Evolutionary conservation across 2,113 vertebrate species (phyloP).

Genomic region (Anhinga rufa): DNA sequence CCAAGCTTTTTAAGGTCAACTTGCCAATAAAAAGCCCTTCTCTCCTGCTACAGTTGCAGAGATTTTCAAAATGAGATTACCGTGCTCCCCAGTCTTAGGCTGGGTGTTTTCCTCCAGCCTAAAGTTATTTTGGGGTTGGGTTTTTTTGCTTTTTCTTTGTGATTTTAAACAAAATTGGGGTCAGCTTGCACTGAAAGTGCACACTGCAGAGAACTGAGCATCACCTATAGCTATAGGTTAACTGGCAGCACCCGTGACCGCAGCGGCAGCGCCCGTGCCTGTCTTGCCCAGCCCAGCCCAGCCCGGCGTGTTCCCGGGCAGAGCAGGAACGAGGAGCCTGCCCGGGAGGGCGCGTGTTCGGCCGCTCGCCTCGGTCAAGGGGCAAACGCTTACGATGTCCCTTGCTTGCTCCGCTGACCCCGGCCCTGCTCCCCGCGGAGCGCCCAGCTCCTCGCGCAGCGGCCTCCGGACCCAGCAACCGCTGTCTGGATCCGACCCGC

Average conservation of each 20-base stretch:
- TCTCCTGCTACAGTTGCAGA: neutral
- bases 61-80: neutral
- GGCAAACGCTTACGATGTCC: neutral
- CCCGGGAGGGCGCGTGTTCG: rapidly evolving
- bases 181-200: neutral
- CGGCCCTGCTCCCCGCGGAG: rapidly evolving
- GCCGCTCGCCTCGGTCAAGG: neutral
- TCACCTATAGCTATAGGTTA: neutral
- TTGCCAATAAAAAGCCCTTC: neutral
- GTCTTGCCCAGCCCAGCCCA: neutral
- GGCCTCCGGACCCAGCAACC: neutral
- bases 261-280: neutral
- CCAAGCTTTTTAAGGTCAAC: neutral
- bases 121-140: neutral
- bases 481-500: rapidly evolving
- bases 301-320: neutral
- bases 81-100: neutral
- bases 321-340: neutral
- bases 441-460: neutral
- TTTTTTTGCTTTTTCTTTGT: neutral
- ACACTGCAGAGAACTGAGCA: neutral
- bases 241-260: rapidly evolving
- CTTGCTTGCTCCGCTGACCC: neutral
- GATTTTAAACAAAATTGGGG: neutral
- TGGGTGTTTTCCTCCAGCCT: neutral